Percentiles rank a stretch among this genome's conserved stretches.
phyloP scores from a whole-genome alignment of 1,140 invertebrate species.

The Plectrocnemia conspersa region DNA sequence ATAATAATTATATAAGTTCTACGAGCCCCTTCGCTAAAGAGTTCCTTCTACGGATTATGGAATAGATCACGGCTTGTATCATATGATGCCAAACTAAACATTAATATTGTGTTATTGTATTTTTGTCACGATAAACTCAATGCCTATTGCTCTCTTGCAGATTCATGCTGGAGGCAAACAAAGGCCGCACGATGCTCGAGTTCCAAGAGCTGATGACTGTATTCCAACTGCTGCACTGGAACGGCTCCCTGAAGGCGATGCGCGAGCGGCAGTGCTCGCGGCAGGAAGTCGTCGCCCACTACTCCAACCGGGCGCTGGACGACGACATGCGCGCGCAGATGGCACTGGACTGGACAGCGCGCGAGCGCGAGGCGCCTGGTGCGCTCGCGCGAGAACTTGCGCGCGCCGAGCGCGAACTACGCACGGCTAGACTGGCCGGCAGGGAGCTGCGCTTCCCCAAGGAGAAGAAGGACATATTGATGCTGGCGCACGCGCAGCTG shows the following conservation, averaged over 20 bases:
- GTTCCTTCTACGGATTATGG: too few species aligned
- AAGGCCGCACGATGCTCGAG: constrained; percentile 89
- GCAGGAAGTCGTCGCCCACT: constrained; percentile 92
- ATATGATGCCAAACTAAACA: too few species aligned
- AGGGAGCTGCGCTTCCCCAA: constrained; percentile 89
- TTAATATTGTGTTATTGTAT: too few species aligned
- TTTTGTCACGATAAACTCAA: too few species aligned
- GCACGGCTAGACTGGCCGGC: constrained; percentile 83
- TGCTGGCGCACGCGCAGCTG: constrained; percentile 78
- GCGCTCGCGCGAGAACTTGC: constrained; percentile 76
- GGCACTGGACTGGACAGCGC: constrained; percentile 92
- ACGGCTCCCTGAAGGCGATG: constrained; percentile 88
- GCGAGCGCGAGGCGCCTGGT: constrained; percentile 77
- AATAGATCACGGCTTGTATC: too few species aligned
- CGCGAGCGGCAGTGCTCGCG: constrained; percentile 90
- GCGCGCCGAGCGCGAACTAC: constrained; percentile 80
- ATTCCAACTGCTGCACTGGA: constrained; percentile 94
- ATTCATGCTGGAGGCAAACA: constrained; percentile 92
- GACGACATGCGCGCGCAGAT: constrained; percentile 95
- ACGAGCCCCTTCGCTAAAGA: too few species aligned
- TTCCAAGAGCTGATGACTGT: constrained; percentile 97
- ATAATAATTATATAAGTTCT: too few species aligned
- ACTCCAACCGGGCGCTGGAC: constrained; percentile 82
- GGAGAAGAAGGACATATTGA: constrained; percentile 91
- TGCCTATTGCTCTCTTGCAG: too few species aligned